Conservation (phyloP, 2,797 vertebrate genomes). For the Heteromormyrus szaboi region DNA sequence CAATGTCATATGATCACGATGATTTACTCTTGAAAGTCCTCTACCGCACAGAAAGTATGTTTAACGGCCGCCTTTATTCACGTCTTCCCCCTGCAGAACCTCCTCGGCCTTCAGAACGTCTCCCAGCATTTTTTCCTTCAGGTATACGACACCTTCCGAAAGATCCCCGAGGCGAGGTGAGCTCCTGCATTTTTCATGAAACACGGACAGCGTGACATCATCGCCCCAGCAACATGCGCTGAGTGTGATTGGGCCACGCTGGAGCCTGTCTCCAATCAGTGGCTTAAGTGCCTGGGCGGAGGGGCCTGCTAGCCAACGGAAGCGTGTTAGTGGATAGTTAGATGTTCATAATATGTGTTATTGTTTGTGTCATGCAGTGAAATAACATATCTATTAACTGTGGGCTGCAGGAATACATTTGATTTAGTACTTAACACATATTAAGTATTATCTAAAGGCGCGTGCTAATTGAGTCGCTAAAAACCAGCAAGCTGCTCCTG, state of each 20-base stretch:
- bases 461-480: background rate
- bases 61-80: background rate
- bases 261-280: background rate
- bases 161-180: conserved; percentile 71
- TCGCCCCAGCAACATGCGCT: background rate
- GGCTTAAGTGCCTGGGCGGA: background rate
- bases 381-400: background rate
- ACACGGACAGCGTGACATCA: background rate
- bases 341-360: background rate
- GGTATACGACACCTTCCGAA: conserved; percentile 77
- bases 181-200: conserved; percentile 12
- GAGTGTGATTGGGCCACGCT: background rate
- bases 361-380: background rate
- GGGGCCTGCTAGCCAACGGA: background rate
- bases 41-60: background rate
- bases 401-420: background rate
- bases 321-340: background rate
- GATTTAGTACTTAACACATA: background rate
- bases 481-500: background rate
- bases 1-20: background rate
- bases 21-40: background rate
- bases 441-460: background rate
- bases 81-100: conserved; percentile 60
- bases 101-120: conserved; percentile 74
- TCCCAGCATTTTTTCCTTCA: conserved; percentile 80